These are phyloP conservation scores for Plectrocnemia conspersa DNA, from an alignment of 1,140 invertebrate species.

Conservation along the genomic window DNA sequence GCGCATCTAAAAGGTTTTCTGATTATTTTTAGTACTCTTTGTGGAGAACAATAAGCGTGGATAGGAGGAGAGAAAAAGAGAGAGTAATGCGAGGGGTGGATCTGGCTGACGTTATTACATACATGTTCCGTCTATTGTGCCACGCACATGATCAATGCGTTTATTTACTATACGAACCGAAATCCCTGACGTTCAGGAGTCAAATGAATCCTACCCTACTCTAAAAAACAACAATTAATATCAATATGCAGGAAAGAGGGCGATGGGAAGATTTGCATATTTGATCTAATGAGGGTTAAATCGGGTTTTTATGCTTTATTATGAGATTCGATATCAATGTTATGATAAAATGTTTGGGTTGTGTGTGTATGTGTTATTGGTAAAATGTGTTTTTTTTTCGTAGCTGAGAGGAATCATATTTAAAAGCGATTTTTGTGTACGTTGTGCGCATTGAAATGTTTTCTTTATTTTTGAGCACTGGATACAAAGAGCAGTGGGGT, in stretches of 20 bases:
- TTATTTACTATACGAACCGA: neutral
- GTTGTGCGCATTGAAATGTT: neutral
- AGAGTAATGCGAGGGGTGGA: slow-evolving; percentile 17
- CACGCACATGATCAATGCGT: slow-evolving; percentile 10
- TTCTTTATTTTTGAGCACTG: slow-evolving; percentile 3
- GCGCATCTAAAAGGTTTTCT: slow-evolving; percentile 24
- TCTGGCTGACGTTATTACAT: slow-evolving; percentile 2
- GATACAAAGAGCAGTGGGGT: neutral
- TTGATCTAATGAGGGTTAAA: too few relatives aligned
- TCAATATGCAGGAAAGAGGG: too few relatives aligned
- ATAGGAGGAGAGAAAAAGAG: slow-evolving; percentile 12
- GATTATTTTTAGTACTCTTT: slow-evolving; percentile 23
- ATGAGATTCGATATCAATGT: too few relatives aligned
- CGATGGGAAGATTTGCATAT: too few relatives aligned
- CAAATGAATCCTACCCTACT: neutral
- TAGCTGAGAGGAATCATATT: too few relatives aligned
- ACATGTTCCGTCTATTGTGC: neutral
- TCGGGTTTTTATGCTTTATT: too few relatives aligned
- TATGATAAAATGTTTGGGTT: too few relatives aligned
- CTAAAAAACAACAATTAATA: neutral
- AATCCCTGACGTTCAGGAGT: neutral
- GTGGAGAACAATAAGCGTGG: slow-evolving; percentile 17
- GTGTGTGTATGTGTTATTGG: too few relatives aligned
- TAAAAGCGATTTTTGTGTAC: too few relatives aligned
- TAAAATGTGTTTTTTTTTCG: too few relatives aligned